These are phyloP conservation scores for Anguilla japonica DNA, from an alignment of 2,113 vertebrate genomes.

Conservation along the genomic window DNA sequence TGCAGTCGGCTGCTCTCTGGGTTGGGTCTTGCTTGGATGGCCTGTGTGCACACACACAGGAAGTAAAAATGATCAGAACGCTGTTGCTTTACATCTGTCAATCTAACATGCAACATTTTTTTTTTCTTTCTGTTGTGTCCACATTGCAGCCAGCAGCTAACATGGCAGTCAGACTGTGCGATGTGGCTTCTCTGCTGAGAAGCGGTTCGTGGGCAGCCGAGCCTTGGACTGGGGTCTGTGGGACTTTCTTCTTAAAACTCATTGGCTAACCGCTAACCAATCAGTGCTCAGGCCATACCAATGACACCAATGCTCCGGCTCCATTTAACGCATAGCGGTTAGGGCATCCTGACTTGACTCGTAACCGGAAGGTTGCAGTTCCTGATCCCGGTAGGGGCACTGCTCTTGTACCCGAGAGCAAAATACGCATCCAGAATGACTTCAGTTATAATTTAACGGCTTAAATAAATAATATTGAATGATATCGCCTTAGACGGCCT, in stretches of 20 bases:
- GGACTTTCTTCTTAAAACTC: constrained; percentile 77
- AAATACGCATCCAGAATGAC: background rate
- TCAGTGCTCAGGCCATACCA: constrained; percentile 86
- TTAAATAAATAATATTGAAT: background rate
- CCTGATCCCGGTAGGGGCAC: background rate
- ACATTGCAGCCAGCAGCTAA: constrained; percentile 98
- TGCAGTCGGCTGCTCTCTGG: constrained; percentile 66
- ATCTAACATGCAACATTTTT: constrained; percentile 91
- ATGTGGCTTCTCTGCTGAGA: constrained; percentile 99
- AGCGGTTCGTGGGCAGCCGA: constrained; percentile 99
- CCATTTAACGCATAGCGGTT: background rate
- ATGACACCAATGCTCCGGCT: constrained; percentile 57
- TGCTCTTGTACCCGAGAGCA: background rate
- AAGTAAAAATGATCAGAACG: constrained; percentile 76
- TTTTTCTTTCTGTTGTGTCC: constrained; percentile 74
- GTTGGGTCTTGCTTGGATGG: constrained; percentile 69
- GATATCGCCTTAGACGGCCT: background rate
- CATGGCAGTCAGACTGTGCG: constrained; percentile 99
- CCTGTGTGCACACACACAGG: constrained; percentile 60
- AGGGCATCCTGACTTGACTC: background rate
- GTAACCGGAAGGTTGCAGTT: background rate
- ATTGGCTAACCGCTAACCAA: constrained; percentile 66
- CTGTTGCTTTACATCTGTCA: constrained; percentile 78
- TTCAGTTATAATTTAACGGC: background rate
- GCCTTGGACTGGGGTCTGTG: constrained; percentile 99